These are phyloP conservation scores for Osmoderma eremita DNA, from an alignment of 2,888 invertebrate genomes.

Conservation along the genomic window DNA sequence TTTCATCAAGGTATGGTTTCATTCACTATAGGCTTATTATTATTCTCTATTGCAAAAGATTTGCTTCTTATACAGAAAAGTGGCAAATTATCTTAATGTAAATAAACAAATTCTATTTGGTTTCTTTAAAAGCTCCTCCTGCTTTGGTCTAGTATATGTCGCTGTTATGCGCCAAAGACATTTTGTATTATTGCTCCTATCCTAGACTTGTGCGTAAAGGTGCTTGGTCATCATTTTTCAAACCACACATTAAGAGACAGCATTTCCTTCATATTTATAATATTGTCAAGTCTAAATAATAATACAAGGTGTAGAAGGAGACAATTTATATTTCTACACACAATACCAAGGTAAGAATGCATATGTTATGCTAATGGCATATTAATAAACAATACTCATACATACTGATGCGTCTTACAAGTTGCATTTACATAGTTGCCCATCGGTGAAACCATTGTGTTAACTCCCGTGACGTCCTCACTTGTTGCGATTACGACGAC, in stretches of 20 bases:
- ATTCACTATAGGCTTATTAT: too few relatives aligned
- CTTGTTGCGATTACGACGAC: constrained; percentile 11
- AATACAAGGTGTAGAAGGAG: constrained; percentile 25
- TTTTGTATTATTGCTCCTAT: constrained; percentile 15
- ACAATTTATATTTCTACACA: constrained; percentile 48
- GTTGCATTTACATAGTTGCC: constrained; percentile 48
- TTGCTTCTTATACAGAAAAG: too few relatives aligned
- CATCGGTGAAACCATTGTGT: constrained; percentile 38
- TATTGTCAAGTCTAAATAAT: constrained; percentile 30
- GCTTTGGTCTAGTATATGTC: too few relatives aligned
- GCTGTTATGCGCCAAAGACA: too few relatives aligned
- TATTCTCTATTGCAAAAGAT: too few relatives aligned
- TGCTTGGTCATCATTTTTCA: constrained; percentile 18
- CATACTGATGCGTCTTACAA: constrained; percentile 49
- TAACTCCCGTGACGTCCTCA: constrained; percentile 25
- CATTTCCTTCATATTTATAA: constrained; percentile 32
- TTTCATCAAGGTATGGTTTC: too few relatives aligned
- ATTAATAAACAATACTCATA: constrained; percentile 52
- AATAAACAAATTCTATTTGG: too few relatives aligned
- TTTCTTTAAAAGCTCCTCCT: too few relatives aligned
- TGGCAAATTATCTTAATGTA: too few relatives aligned
- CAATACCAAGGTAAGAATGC: constrained; percentile 50
- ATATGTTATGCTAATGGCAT: constrained; percentile 52
- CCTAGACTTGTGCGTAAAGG: constrained; percentile 22
- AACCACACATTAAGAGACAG: constrained; percentile 14